Evolutionary conservation across 2,797 vertebrate species (phyloP), one percentile per base, ranked within the genome.

Genomic region (Streptopelia turtur): DNA sequence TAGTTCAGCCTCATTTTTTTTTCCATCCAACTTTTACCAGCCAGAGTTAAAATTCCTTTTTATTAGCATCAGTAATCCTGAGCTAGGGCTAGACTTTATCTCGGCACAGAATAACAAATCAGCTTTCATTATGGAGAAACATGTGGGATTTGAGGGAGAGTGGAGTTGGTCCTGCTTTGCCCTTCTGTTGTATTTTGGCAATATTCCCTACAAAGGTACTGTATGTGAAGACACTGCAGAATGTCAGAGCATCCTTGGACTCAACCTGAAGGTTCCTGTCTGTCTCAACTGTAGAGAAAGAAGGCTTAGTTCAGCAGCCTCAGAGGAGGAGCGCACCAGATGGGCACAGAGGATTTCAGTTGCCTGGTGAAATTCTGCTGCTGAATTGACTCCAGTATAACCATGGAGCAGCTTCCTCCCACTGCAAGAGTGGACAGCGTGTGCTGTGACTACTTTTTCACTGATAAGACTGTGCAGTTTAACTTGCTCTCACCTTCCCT

Each of bases 41-140:
- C 13, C 13, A 84, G 81, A 77, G 24, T 90, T 94, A 94, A 94
- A 94, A 90, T 82, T 66, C 43, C 25, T 77, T 87, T 93, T 61
- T 79, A 49, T 49, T 94, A 41, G 50, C 52, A 87, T 72, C 56
- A 49, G 39, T 87, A 6, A 8, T 68, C 35, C 52, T 90, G 63
- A 86, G 50, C 27, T 86, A 83, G 72, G 25, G 60, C n/a, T 94
- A 79, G 77, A 30, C 30, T 72, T 83, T 20, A 22, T 71, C 30
- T 68, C 8, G 3, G 45, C 52, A 33, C 56, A 5, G 72, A 81
- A 41, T 63, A 75, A 75, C 45, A 30, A 70, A 72, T 64, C 23
- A 47, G 28, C 31, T 84, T 89, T 77, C 6, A 10, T 82, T 87
- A 30, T 27, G 55, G 59, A 90, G 77, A 68, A 92, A 23, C 3